Evolutionary conservation across 2,888 invertebrate genomes (phyloP), one percentile per base, ranked within the genome.

Genomic region (Drosophila paracracens): DNA sequence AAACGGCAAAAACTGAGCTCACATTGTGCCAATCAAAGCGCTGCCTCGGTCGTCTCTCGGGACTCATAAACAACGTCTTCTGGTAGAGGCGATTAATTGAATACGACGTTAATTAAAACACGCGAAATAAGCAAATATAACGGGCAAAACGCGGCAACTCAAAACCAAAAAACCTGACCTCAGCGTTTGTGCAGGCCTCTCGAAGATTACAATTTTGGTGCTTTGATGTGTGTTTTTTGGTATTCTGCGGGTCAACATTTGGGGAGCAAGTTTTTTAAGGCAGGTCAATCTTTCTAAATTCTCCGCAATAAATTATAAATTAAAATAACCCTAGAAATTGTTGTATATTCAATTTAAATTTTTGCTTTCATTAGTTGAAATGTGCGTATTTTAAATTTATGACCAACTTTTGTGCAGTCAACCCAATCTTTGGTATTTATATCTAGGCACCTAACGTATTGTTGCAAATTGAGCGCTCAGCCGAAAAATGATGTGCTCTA

Each of bases 31-130:
- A 83, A 85, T 81, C 86, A 88, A 85, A 85, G 64, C 73, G 69
- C 16, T 65, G 35, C 27, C 29, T 56, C 62, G 56, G 40, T 48
- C 51, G 50, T 62, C 62, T 76, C 53, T 56, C 27, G 56, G 52
- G 40, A 48, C 59, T 60, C 76, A 64, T 76, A 79, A 79, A 70
- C 43, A 62, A 73, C 76, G 79, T 59, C 66, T 76, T 79, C 61
- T 73, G 69, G 69, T 70, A 60, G 79, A 62, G 58, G 46, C 66
- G 64, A 87, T 76, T 79, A 84, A 84, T 82, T 84, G 82, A 84
- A 88, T 76, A 70, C 73, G 83, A 73, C 71, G 66, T 76, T 88
- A 85, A 88, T 85, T 83, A 81, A 73, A 83, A 85, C 74, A 70
- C 66, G 67, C 76, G 40, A 29, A 50, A 46, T 29, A 52, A 27